Percentiles rank a stretch among this genome's conserved stretches.
phyloP scores from a whole-genome alignment of 2,797 vertebrate genomes.

The Micropoecilia bifurca region DNA sequence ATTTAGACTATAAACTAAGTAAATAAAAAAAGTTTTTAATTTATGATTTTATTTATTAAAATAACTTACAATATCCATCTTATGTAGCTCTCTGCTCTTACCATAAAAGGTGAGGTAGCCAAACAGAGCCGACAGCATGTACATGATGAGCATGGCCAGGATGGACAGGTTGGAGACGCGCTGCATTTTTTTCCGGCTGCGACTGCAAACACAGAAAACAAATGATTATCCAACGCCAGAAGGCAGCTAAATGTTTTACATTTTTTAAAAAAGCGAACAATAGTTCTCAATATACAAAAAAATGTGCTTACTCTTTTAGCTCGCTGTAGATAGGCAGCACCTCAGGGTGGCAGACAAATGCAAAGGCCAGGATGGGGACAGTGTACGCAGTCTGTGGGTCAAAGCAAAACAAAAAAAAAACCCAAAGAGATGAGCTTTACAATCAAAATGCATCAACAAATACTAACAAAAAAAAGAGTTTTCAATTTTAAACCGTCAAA shows the following conservation, averaged over 20 bases:
- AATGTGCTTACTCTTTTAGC: constrained; percentile 91
- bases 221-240: background rate
- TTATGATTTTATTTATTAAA: background rate
- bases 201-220: constrained; percentile 73
- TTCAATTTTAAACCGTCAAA: background rate
- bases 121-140: constrained; percentile 93
- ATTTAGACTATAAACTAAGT: background rate
- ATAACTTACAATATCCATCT: too few relatives aligned
- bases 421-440: background rate
- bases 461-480: too few relatives aligned
- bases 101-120: constrained; percentile 98
- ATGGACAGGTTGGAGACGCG: constrained; percentile 95
- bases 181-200: constrained; percentile 91
- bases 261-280: background rate
- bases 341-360: constrained; percentile 98
- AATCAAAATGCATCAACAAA: background rate
- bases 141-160: constrained; percentile 94
- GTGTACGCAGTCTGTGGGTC: constrained; percentile 91
- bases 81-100: constrained; percentile 63
- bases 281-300: background rate
- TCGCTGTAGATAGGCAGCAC: constrained; percentile 99
- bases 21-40: background rate
- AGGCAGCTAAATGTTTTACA: background rate
- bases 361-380: constrained; percentile 95
- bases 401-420: background rate